Evolutionary conservation across 2,113 vertebrate species (phyloP).

Genomic region (Cyphomyrus discorhynchus): DNA sequence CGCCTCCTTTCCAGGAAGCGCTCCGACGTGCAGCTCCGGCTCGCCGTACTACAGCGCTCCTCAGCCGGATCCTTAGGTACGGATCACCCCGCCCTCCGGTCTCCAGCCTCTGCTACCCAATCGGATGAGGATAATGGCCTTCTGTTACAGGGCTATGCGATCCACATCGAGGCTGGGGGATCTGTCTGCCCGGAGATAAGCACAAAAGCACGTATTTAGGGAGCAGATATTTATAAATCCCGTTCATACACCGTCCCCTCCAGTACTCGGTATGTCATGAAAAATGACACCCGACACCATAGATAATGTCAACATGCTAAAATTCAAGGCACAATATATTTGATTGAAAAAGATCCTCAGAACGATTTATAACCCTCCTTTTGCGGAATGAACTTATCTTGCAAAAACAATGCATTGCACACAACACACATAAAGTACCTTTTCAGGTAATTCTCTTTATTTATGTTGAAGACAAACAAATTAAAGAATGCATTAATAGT

Average conservation of each 20-base stretch:
- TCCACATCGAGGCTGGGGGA: constrained; percentile 9
- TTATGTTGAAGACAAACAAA: not conserved
- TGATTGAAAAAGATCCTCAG: not conserved
- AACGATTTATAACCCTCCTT: not conserved
- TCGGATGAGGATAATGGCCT: not conserved
- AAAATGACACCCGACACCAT: not conserved
- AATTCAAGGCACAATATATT: not conserved
- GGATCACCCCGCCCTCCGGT: constrained; percentile 34
- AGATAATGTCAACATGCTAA: not conserved
- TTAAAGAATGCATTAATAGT: not conserved
- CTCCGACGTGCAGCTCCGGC: not conserved
- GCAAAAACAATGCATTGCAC: not conserved
- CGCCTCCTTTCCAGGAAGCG: not conserved
- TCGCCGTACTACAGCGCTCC: constrained; percentile 39
- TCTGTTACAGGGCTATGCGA: not conserved
- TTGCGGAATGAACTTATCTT: not conserved
- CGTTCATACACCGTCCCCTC: not conserved
- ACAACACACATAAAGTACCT: not conserved
- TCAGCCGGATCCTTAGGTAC: constrained; percentile 25
- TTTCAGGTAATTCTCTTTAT: not conserved
- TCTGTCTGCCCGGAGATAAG: constrained; percentile 16
- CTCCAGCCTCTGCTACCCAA: constrained; percentile 30
- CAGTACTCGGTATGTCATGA: not conserved
- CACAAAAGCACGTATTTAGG: constrained; percentile 1
- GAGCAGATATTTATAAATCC: not conserved